These are phyloP conservation scores for Pachypanchax playfairii DNA, from an alignment of 2,113 vertebrate species.

Conservation along the genomic window DNA sequence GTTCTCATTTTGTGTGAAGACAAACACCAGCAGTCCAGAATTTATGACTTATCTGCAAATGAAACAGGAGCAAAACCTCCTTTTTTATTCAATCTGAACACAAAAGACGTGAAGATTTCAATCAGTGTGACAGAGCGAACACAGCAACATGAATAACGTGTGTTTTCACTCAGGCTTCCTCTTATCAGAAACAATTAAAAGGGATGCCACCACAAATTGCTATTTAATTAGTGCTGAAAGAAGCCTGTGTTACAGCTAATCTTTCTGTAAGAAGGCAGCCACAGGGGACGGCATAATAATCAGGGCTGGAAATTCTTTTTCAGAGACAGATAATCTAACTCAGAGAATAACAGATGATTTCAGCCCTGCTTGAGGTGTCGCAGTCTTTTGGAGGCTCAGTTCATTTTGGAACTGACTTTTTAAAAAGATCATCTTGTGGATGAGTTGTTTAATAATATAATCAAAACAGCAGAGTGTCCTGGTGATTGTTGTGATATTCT, in stretches of 20 bases:
- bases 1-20: not conserved
- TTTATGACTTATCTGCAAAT: conserved; percentile 17
- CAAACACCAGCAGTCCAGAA: not conserved
- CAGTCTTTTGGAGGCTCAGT: not conserved
- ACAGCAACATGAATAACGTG: conserved; percentile 20
- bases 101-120: conserved; percentile 38
- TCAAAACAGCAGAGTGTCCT: no score
- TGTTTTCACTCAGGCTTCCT: conserved; percentile 24
- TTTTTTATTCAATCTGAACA: not conserved
- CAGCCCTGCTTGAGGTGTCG: conserved; percentile 1
- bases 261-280: conserved; percentile 54
- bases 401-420: conserved; percentile 10
- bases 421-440: not conserved
- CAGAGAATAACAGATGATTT: conserved; percentile 43
- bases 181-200: conserved; percentile 68
- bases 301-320: conserved; percentile 57
- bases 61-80: not conserved
- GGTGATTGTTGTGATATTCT: no score
- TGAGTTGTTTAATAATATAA: no score
- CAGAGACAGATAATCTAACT: conserved; percentile 49
- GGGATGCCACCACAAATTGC: conserved; percentile 40
- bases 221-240: conserved; percentile 51
- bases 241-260: conserved; percentile 52
- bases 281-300: conserved; percentile 57
- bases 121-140: conserved; percentile 21